Evolutionary conservation across 1,140 invertebrate genomes (phyloP).

Genomic region (Scaptodrosophila lebanonensis): DNA sequence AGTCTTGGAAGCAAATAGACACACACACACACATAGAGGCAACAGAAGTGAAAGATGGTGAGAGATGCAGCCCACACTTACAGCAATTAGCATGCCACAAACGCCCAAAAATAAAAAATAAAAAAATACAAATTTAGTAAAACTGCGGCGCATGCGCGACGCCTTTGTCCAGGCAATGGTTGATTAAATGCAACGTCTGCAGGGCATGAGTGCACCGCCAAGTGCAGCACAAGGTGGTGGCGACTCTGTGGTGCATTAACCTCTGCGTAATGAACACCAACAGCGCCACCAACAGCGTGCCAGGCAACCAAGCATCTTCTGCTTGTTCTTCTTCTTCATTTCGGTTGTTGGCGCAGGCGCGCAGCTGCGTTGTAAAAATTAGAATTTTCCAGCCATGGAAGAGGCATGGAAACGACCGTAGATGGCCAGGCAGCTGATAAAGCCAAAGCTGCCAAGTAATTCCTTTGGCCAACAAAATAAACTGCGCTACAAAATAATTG

Average conservation of each 20-base stretch:
- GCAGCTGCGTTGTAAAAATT: constrained; percentile 71
- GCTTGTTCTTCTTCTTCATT: too few species aligned
- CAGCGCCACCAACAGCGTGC: constrained; percentile 65
- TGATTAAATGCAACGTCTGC: constrained; percentile 45
- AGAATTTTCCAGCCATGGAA: constrained; percentile 42
- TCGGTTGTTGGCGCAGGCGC: constrained; percentile 43
- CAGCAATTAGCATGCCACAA: too few species aligned
- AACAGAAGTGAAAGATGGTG: too few species aligned
- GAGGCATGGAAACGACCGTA: constrained; percentile 29
- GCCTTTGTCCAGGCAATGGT: constrained; percentile 46
- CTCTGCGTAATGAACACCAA: constrained; percentile 73
- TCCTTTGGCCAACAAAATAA: constrained; percentile 50
- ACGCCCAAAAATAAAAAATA: too few species aligned
- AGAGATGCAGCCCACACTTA: too few species aligned
- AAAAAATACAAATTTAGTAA: too few species aligned
- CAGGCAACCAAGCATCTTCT: too few species aligned
- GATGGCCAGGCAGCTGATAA: constrained; percentile 39
- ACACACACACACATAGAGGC: too few species aligned
- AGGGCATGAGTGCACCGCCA: constrained; percentile 33
- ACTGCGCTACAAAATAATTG: constrained; percentile 72
- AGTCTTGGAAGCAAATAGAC: too few species aligned
- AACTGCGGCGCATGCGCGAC: constrained; percentile 50
- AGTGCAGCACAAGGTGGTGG: constrained; percentile 24
- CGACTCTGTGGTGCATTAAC: constrained; percentile 53
- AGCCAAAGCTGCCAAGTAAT: constrained; percentile 42